These are phyloP conservation scores for Prunella himalayana DNA, from an alignment of 2,113 vertebrate genomes.

Conservation along the genomic window DNA sequence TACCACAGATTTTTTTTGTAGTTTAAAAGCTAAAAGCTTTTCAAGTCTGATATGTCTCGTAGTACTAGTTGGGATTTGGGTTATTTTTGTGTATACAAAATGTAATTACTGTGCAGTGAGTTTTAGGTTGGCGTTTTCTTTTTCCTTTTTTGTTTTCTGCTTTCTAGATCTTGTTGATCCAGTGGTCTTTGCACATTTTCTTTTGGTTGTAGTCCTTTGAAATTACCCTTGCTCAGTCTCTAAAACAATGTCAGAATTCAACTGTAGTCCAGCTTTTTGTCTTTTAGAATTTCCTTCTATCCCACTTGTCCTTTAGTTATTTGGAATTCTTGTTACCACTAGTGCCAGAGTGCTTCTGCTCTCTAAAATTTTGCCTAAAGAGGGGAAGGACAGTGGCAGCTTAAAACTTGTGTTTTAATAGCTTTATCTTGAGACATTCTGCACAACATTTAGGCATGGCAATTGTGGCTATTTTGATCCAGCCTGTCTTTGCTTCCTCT, in stretches of 20 bases:
- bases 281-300: background rate
- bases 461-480: background rate
- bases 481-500: background rate
- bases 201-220: background rate
- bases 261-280: background rate
- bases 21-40: background rate
- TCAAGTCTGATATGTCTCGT: background rate
- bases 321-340: background rate
- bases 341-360: background rate
- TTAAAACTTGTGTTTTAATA: background rate
- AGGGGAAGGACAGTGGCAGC: background rate
- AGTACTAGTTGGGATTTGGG: background rate
- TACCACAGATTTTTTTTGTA: background rate
- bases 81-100: background rate
- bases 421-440: background rate
- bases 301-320: background rate
- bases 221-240: background rate
- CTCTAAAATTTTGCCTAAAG: background rate
- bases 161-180: background rate
- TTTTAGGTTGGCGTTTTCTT: background rate
- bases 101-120: background rate
- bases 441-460: background rate
- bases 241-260: background rate
- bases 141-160: background rate
- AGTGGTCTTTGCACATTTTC: background rate